Evolutionary conservation across 2,888 invertebrate genomes (phyloP), one percentile per base, ranked within the genome.

Genomic region (Brenthis ino): DNA sequence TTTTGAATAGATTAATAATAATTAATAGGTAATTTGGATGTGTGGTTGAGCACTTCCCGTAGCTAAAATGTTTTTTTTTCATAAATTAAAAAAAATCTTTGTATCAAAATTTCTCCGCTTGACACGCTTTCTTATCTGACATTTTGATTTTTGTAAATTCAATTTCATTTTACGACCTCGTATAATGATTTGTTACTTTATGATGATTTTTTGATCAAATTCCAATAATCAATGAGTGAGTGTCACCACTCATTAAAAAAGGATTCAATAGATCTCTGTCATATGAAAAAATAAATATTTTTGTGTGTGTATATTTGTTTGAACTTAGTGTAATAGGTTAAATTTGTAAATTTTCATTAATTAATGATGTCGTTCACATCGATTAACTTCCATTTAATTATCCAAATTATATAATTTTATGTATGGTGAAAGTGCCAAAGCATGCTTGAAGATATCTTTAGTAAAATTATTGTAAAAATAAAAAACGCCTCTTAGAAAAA

Each of bases 291-390:
- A 73, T 47, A 50, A 72, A 77, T 77, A 20, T 54, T 78, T 86
- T 87, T 85, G 86, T 88, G 87, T 87, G 87, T 91, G 91, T 91
- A 91, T 89, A 90, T 90, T 89, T 87, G 90, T 90, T 91, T 87
- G 82, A 79, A 75, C 76, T 77, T 88, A 89, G 86, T 78, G 57
- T 86, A 89, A 83, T 91, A 91, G 89, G 85, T 85, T 89, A 87
- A 88, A 89, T 88, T 85, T 89, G 88, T 89, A 88, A 89, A 89
- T 87, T 83, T 84, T 65, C 57, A 57, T 57, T 66, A 58, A 66
- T 64, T 60, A 65, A 58, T 67, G 47, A 67, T 71, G 56, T 64
- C 64, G 60, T 63, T 69, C 55, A 65, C 63, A 57, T 68, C 57
- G 54, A 56, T 69, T 79, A 78, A 77, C 73, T 72, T 71, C 73